These are phyloP conservation scores for Drosophila biarmipes DNA, from an alignment of 1,140 invertebrate genomes.

Conservation along the genomic window DNA sequence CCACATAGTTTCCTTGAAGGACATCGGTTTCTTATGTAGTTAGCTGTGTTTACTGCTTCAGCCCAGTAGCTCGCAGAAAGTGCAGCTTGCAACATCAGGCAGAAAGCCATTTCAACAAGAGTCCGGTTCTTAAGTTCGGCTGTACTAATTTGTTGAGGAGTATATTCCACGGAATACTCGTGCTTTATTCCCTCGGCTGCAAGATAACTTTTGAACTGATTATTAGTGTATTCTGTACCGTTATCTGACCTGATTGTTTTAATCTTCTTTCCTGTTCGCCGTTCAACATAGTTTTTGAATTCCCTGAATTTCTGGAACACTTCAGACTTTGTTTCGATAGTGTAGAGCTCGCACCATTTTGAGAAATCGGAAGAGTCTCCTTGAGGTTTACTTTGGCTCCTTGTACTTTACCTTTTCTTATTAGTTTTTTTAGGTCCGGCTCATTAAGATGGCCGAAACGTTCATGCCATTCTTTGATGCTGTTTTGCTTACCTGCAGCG, in stretches of 20 bases:
- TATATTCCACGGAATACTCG: constrained; percentile 18
- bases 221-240: constrained; percentile 6
- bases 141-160: constrained; percentile 12
- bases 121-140: constrained; percentile 20
- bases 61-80: constrained; percentile 47
- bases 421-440: constrained; percentile 18
- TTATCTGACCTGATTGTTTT: constrained; percentile 10
- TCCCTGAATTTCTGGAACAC: constrained; percentile 9
- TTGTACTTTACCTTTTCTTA: constrained; percentile 11
- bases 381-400: constrained; percentile 5
- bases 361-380: constrained; percentile 10
- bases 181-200: constrained; percentile 2
- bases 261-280: constrained; percentile 10
- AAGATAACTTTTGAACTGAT: constrained; percentile 11
- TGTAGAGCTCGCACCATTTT: constrained; percentile 8
- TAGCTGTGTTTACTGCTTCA: constrained; percentile 22
- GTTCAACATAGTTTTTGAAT: constrained; percentile 9
- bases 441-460: constrained; percentile 23
- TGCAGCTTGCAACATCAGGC: constrained; percentile 20
- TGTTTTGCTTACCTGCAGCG: neutral
- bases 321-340: constrained; percentile 1
- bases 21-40: constrained; percentile 65
- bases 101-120: constrained; percentile 42
- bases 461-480: constrained; percentile 24
- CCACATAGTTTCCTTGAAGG: too few relatives aligned